Conservation (phyloP, 2,888 invertebrate genomes). For the Shargacucullia verbasci region DNA sequence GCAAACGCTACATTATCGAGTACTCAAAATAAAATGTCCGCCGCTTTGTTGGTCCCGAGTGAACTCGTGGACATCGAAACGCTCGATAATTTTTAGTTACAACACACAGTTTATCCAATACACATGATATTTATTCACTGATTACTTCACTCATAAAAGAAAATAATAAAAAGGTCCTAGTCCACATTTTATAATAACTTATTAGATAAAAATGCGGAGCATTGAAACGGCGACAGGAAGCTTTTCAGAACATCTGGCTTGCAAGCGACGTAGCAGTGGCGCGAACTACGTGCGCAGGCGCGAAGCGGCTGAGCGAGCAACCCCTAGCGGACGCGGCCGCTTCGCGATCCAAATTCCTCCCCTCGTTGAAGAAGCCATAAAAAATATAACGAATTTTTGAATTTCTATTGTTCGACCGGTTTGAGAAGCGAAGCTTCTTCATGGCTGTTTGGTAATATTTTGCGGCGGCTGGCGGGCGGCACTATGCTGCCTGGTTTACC, state of each 20-base stretch:
- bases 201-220: slow-evolving; percentile 79
- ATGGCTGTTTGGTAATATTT: slow-evolving; percentile 40
- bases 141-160: slow-evolving; percentile 78
- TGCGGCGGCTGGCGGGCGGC: slow-evolving; percentile 36
- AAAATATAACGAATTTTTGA: slow-evolving; percentile 88
- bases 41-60: slow-evolving; percentile 89
- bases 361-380: slow-evolving; percentile 84
- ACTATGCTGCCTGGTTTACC: neutral
- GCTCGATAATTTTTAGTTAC: slow-evolving; percentile 82
- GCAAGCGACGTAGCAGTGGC: slow-evolving; percentile 88
- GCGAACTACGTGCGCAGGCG: slow-evolving; percentile 89
- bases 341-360: slow-evolving; percentile 80
- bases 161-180: slow-evolving; percentile 78
- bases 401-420: slow-evolving; percentile 84
- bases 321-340: slow-evolving; percentile 84
- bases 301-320: slow-evolving; percentile 82
- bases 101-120: slow-evolving; percentile 76
- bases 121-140: slow-evolving; percentile 82
- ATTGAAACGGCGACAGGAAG: slow-evolving; percentile 85
- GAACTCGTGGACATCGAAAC: slow-evolving; percentile 89
- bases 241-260: slow-evolving; percentile 89
- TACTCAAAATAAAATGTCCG: slow-evolving; percentile 90
- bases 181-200: slow-evolving; percentile 82
- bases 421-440: slow-evolving; percentile 61
- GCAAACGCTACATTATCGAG: slow-evolving; percentile 89